Evolutionary conservation across 2,888 invertebrate genomes (phyloP).

Genomic region (Erynnis tages): DNA sequence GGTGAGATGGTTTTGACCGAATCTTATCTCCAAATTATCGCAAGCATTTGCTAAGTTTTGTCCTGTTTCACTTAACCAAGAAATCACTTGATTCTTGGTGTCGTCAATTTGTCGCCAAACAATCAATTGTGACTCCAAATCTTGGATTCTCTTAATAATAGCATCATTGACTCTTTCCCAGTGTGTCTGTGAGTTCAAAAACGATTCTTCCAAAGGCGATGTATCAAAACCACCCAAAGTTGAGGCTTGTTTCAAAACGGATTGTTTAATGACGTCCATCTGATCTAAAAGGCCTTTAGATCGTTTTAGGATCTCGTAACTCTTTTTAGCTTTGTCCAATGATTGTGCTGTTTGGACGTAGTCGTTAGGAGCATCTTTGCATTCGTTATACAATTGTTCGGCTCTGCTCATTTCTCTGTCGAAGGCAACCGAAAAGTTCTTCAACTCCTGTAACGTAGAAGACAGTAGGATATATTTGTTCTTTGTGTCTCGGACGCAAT

Average conservation of each 20-base stretch:
- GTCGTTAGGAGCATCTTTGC: slow-evolving; percentile 86
- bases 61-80: slow-evolving; percentile 92
- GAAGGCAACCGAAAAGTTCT: slow-evolving; percentile 86
- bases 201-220: slow-evolving; percentile 80
- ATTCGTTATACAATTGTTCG: slow-evolving; percentile 83
- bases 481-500: slow-evolving; percentile 87
- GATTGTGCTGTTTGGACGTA: slow-evolving; percentile 86
- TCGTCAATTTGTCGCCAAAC: slow-evolving; percentile 96
- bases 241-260: slow-evolving; percentile 86
- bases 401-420: slow-evolving; percentile 86
- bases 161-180: slow-evolving; percentile 88
- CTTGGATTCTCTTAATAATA: slow-evolving; percentile 87
- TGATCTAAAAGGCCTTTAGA: slow-evolving; percentile 89
- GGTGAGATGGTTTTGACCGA: slow-evolving; percentile 87
- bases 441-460: slow-evolving; percentile 87
- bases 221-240: slow-evolving; percentile 85
- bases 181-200: slow-evolving; percentile 83
- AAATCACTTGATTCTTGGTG: slow-evolving; percentile 89
- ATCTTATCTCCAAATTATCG: slow-evolving; percentile 90
- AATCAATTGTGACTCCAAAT: slow-evolving; percentile 93
- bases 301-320: slow-evolving; percentile 87
- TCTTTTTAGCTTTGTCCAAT: slow-evolving; percentile 88
- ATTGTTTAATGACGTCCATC: slow-evolving; percentile 88
- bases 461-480: slow-evolving; percentile 88
- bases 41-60: slow-evolving; percentile 88